Base-by-base conservation (phyloP, 1,140 invertebrate species). In the Nomia melanderi region DNA sequence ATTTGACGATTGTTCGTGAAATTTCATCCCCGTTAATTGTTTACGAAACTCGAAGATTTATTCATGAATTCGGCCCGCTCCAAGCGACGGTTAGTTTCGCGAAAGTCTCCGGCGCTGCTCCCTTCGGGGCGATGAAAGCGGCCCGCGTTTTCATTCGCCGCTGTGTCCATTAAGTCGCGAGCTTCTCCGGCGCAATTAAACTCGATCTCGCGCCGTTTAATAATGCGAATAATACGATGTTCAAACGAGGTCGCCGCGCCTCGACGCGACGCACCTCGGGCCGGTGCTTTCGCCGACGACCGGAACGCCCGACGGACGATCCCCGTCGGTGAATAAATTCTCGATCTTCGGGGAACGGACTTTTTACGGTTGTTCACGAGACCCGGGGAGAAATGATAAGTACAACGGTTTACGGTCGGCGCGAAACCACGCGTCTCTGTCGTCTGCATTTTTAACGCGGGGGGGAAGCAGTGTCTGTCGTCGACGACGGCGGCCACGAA, bases 191-290 rank as follows among this genome's bases (percentile, higher is more conserved):
- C 20, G 60, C 60, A 47, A 73, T 64, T 73, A 64, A 50, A 73
- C 25, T 33, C 60, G 54, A 73, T 65, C 71, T 73, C 33, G 60
- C 33, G 59, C 5, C 44, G 33, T 31, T 73, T 54, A 47, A 54
- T 54, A 54, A 64, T 29, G 41, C 59, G 71, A 71, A 71, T 71
- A 71, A 73, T 64, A 73, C 47, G 63, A 64, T 65, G 59, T 54
- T 36, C 9, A 60, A 60, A 60, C 57, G 57, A 23, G 57, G 31
- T n/a, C 47, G 47, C 53, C 62, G 33, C 25, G 57, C 11, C 57
- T 27, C 17, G 31, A 57, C 56, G 56, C 6, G 25, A 11, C 57
- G 57, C n/a, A 44, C 44, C 39, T 36, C 50, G 53, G 65, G 39
- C 71, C 17, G 60, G 39, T 14, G 47, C 31, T 5, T 11, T 25